These are phyloP conservation scores for Hipposideros armiger DNA, from an alignment of 2,113 vertebrate genomes.

Conservation along the genomic window DNA sequence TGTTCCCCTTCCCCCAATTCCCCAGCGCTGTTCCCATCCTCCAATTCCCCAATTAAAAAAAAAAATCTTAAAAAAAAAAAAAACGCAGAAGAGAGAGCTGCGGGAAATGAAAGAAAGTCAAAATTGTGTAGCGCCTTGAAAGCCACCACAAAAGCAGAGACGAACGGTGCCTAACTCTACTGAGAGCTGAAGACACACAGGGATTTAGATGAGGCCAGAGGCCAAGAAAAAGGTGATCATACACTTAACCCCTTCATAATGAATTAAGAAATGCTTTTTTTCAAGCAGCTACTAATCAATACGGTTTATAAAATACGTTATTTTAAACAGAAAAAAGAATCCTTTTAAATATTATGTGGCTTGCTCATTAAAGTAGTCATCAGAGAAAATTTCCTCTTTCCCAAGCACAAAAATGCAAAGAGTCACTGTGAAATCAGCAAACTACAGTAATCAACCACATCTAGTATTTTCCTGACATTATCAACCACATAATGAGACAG, in stretches of 20 bases:
- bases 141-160: not conserved
- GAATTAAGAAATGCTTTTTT: not conserved
- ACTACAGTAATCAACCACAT: constrained; percentile 66
- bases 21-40: no score
- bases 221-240: not conserved
- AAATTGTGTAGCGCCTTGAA: not conserved
- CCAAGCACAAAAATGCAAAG: constrained; percentile 65
- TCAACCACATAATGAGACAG: constrained; percentile 64
- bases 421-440: constrained; percentile 78
- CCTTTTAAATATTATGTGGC: constrained; percentile 9
- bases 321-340: not conserved
- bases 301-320: not conserved
- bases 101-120: constrained; percentile 39
- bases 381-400: constrained; percentile 66
- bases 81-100: not conserved
- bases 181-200: not conserved
- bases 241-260: not conserved
- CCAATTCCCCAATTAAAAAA: no score
- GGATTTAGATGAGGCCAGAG: not conserved
- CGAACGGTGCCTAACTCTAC: not conserved
- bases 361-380: constrained; percentile 70
- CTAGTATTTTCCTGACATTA: constrained; percentile 74
- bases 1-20: no score
- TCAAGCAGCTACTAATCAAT: constrained; percentile 35
- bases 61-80: not conserved